Evolutionary conservation across 2,888 invertebrate genomes (phyloP), one percentile per base, ranked within the genome.

Genomic region (Tenthredo mesomela): DNA sequence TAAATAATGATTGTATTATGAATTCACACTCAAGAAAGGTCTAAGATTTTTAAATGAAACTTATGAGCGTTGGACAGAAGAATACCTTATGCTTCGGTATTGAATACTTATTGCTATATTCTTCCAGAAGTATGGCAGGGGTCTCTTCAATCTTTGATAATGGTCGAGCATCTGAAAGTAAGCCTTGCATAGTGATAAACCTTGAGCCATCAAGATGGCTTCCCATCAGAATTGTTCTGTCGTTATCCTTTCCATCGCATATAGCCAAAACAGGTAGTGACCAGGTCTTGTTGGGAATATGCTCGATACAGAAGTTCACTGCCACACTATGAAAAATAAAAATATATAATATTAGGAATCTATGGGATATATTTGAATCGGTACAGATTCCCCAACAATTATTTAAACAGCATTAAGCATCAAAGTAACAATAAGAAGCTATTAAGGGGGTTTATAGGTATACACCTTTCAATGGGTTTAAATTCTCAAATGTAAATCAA

Each of bases 111-210:
- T 86, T 84, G 33, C 85, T 83, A 85, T 90, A 89, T 54, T 89
- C 84, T 70, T 84, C 70, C 43, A 89, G 40, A 40, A 88, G 67
- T 29, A 18, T 18, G 5, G 67, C 71, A 12, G 70, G 86, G 21
- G 85, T 58, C 9, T 85, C 82, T 84, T 82, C 84, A 21, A 87
- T 67, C 50, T 18, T 12, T 47, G 33, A 37, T 37, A 87, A 9
- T 12, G 43, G 82, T 83, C 86, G 85, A 18, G 33, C 67, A 25
- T 84, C 87, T 15, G 29, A 33, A 54, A 85, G 85, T 47, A 77
- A 84, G 12, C 86, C 87, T 87, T 88, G 87, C 67, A 89, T 87
- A 0, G 89, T 89, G 9, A 86, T 88, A 33, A 89, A 89, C 88
- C 89, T 89, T 58, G 84, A 77, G 21, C 84, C 29, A 29, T 86